Evolutionary conservation across 2,888 invertebrate genomes (phyloP), one percentile per base, ranked within the genome.

Genomic region (Papilio elwesi): DNA sequence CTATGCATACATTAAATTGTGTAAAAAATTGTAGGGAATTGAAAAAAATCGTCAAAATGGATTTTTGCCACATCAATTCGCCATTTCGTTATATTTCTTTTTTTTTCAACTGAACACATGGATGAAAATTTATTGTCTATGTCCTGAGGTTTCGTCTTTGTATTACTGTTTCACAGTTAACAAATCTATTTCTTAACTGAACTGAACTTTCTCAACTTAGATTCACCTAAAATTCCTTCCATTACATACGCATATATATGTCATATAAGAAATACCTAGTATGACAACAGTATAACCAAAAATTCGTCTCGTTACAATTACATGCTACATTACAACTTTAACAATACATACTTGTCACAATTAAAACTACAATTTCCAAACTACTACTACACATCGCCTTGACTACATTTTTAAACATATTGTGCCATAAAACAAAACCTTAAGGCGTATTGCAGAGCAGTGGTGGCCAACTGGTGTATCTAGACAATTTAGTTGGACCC

Each of bases 161-260:
- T 64, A n/a, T 63, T 49, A 72, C 72, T 72, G 72, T 72, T 68
- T 72, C 8, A 72, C 72, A 72, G 72, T 72, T 43, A 63, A 72
- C 15, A 55, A 70, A 64, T 48, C 13, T 26, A 70, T 53, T 57
- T 15, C 10, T n/a, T n/a, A n/a, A n/a, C n/a, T n/a, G n/a, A n/a
- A n/a, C n/a, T n/a, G n/a, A n/a, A n/a, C n/a, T n/a, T n/a, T n/a
- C n/a, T n/a, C n/a, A n/a, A n/a, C 47, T 15, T 65, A 43, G 13
- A 10, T 48, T 26, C 38, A 36, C 15, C 7, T 51, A 7, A 49
- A 2, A 26, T 26, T 51, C 6, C 11, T 53, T 43, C 8, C 9
- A 69, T 59, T n/a, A 12, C 12, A 26, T 51, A 64, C 16, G 43
- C 53, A 62, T 38, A 2, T 59, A 13, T 57, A 13, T 9, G 3